phyloP scores from a whole-genome alignment of 2,888 invertebrate species.

The Alitta virens region DNA sequence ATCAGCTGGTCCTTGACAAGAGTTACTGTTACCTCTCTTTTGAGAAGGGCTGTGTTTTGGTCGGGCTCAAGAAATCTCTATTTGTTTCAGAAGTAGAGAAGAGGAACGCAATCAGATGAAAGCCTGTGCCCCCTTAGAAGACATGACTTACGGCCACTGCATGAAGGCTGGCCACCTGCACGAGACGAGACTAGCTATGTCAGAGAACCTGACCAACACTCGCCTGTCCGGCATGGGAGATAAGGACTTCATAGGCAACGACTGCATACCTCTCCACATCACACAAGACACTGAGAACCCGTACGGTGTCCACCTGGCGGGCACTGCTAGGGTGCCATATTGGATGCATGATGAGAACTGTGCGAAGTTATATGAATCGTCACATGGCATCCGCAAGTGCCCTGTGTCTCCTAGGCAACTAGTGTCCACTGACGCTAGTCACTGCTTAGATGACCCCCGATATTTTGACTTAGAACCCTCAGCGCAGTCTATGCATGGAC shows the following conservation, averaged over 20 bases:
- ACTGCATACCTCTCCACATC: background rate
- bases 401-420: background rate
- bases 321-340: background rate
- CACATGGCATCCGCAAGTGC: background rate
- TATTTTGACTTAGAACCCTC: background rate
- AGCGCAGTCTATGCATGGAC: too few relatives aligned
- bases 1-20: background rate
- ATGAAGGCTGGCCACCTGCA: background rate
- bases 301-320: background rate
- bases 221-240: background rate
- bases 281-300: background rate
- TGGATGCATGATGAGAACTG: background rate
- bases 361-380: background rate
- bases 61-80: too few relatives aligned
- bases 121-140: background rate
- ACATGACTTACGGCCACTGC: background rate
- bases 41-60: too few relatives aligned
- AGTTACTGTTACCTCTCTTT: too few relatives aligned
- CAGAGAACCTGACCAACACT: background rate
- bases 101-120: background rate
- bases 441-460: background rate
- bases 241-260: background rate
- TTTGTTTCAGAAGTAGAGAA: background rate
- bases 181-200: background rate
- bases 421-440: background rate